Evolutionary conservation across 2,888 invertebrate genomes (phyloP).

Genomic region (Drosophila macrospina): DNA sequence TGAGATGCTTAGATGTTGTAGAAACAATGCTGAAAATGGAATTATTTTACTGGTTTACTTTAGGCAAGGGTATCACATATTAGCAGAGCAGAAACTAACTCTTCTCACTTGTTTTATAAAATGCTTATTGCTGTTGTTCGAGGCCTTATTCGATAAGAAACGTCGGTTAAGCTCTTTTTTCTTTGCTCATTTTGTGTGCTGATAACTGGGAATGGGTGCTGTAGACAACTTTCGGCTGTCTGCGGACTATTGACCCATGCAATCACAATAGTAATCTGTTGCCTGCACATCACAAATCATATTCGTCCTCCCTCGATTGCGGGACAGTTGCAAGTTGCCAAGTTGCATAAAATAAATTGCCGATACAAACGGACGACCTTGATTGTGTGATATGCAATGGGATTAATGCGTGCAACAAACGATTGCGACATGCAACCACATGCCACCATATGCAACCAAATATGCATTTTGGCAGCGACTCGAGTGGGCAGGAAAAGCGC

Average conservation of each 20-base stretch:
- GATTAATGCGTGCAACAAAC: slow-evolving; percentile 4
- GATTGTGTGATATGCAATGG: background rate
- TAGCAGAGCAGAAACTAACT: background rate
- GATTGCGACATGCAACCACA: slow-evolving; percentile 1
- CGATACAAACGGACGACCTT: slow-evolving; percentile 8
- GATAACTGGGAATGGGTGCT: background rate
- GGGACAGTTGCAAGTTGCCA: slow-evolving; percentile 8
- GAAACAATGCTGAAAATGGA: too few relatives aligned
- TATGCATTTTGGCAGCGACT: background rate
- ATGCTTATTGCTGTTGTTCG: background rate
- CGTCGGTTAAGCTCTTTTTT: slow-evolving; percentile 64
- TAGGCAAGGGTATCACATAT: too few relatives aligned
- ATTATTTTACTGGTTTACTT: too few relatives aligned
- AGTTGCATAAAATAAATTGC: slow-evolving; percentile 30
- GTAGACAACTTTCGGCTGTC: slow-evolving; percentile 4
- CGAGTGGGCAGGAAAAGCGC: slow-evolving; percentile 2
- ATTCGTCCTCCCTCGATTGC: background rate
- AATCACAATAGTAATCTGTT: slow-evolving; percentile 15
- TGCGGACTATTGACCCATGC: slow-evolving; percentile 9
- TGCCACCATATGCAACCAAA: slow-evolving; percentile 11
- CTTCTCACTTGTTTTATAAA: background rate
- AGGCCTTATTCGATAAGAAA: slow-evolving; percentile 56
- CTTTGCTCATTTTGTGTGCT: slow-evolving; percentile 1
- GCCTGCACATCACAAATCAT: slow-evolving; percentile 1
- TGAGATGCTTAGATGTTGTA: too few relatives aligned